Evolutionary conservation across 2,797 vertebrate species (phyloP).

Genomic region (Dipus sagitta): DNA sequence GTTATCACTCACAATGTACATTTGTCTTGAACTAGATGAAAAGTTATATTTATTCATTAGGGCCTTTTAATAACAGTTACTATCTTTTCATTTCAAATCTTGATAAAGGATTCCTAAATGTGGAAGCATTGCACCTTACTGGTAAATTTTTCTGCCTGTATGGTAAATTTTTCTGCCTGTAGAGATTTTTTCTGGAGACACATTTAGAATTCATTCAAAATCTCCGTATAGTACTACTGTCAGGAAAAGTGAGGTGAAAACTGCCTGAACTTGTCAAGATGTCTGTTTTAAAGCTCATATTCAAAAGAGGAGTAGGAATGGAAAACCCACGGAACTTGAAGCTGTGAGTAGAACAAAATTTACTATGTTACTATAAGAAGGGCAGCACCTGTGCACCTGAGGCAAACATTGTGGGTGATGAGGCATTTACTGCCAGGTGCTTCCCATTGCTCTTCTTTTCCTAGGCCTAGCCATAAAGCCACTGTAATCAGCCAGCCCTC

Average conservation of each 20-base stretch:
- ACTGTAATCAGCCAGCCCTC: background rate
- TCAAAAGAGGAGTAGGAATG: constrained; percentile 48
- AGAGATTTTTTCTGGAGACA: constrained; percentile 23
- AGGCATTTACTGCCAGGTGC: constrained; percentile 24
- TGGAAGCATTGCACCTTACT: background rate
- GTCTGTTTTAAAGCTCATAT: constrained; percentile 41
- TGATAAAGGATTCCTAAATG: background rate
- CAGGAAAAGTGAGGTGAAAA: constrained; percentile 62
- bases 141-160: background rate
- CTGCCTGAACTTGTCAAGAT: constrained; percentile 61
- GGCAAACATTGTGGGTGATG: constrained; percentile 35
- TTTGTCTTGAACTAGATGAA: constrained; percentile 20
- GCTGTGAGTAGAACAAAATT: background rate
- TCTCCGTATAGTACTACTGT: constrained; percentile 6
- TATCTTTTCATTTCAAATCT: background rate
- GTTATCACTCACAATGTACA: background rate
- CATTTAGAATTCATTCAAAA: constrained; percentile 47
- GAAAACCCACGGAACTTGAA: constrained; percentile 20
- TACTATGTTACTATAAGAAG: background rate
- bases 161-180: background rate
- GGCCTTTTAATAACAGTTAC: constrained; percentile 31
- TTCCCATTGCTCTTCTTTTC: background rate
- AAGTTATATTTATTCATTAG: constrained; percentile 24
- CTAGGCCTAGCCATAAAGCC: background rate
- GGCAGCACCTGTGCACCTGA: constrained; percentile 62